Conservation (phyloP, 2,113 vertebrate genomes). For the Ciconia maguari region DNA sequence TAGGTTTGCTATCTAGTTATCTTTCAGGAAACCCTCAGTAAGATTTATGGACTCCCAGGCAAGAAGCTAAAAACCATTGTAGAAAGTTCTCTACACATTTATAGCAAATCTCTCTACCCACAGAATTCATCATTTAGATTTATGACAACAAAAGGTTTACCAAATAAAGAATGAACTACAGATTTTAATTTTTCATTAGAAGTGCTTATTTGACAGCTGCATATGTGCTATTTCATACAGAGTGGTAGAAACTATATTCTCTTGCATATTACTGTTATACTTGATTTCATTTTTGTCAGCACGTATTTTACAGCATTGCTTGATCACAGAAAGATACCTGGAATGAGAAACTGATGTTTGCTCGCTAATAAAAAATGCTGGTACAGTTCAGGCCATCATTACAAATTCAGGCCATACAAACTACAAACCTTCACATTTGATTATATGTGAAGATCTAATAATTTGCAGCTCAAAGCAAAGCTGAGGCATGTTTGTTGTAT, state of each 20-base stretch:
- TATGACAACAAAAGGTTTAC: background rate
- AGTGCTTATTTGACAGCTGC: background rate
- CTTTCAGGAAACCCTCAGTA: constrained; percentile 16
- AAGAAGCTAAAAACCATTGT: background rate
- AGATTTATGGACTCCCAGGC: background rate
- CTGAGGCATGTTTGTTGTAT: background rate
- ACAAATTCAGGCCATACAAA: background rate
- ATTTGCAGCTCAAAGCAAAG: background rate
- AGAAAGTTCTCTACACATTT: background rate
- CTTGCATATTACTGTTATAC: background rate
- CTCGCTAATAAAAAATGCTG: background rate
- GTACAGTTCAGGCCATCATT: background rate
- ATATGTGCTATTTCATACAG: background rate
- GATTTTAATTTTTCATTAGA: background rate
- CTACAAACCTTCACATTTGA: background rate
- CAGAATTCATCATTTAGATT: background rate
- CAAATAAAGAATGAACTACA: background rate
- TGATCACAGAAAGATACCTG: background rate
- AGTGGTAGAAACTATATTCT: background rate
- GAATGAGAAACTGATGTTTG: background rate
- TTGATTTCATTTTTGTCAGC: background rate
- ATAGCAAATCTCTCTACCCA: background rate
- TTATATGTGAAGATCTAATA: background rate
- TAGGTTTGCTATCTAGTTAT: background rate
- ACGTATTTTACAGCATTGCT: background rate